phyloP scores from a whole-genome alignment of 2,888 invertebrate species.

The Augiades crinisus region DNA sequence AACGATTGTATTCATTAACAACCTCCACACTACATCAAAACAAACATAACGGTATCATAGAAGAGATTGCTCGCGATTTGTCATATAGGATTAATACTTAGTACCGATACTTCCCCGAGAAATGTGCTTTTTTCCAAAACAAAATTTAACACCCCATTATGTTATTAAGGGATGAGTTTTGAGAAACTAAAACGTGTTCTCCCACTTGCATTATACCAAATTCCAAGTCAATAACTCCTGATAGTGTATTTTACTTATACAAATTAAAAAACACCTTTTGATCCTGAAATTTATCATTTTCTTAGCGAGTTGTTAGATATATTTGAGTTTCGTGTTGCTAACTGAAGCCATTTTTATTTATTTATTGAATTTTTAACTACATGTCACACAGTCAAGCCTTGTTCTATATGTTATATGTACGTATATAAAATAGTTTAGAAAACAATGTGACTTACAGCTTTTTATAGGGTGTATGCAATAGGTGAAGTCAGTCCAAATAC shows the following conservation, averaged over 20 bases:
- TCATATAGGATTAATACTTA: constrained; percentile 3
- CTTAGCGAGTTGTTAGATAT: background rate
- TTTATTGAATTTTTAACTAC: background rate
- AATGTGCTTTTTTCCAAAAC: constrained; percentile 6
- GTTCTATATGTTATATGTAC: background rate
- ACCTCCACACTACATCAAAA: constrained; percentile 2
- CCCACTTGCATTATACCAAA: background rate
- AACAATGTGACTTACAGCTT: constrained; percentile 5
- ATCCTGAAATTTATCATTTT: background rate
- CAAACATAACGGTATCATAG: constrained; percentile 3
- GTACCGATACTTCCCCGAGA: background rate
- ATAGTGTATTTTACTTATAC: background rate
- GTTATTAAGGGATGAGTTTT: constrained; percentile 1
- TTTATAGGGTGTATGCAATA: background rate
- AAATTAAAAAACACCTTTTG: background rate
- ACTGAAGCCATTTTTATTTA: background rate
- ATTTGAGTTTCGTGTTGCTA: background rate
- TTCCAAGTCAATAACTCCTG: background rate
- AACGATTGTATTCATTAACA: constrained; percentile 17
- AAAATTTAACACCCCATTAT: background rate
- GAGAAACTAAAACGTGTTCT: constrained; percentile 1
- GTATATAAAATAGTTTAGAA: background rate
- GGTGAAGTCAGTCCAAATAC: too few relatives aligned
- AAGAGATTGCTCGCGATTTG: background rate
- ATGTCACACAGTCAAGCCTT: background rate